These are phyloP conservation scores for Oconnorella tubifera DNA, from an alignment of 2,888 invertebrate genomes.

Conservation along the genomic window DNA sequence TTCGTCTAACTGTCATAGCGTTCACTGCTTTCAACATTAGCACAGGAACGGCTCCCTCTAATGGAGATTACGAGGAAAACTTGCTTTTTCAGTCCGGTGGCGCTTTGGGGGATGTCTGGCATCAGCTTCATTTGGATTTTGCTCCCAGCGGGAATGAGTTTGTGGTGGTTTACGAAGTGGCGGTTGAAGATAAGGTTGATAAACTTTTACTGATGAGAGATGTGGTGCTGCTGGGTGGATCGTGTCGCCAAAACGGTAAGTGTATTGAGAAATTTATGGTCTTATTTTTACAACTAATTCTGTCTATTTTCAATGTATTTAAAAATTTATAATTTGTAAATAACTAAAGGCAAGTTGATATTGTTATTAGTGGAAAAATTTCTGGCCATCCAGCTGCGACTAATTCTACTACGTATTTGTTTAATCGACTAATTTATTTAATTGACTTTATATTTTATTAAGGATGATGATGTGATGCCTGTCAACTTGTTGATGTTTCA, in stretches of 20 bases:
- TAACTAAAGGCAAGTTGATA: too few relatives aligned
- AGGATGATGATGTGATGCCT: too few relatives aligned
- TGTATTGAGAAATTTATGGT: too few relatives aligned
- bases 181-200: not conserved
- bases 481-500: too few relatives aligned
- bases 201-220: slow-evolving; percentile 1
- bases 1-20: slow-evolving; percentile 11
- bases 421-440: too few relatives aligned
- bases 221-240: slow-evolving; percentile 3
- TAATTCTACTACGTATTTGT: too few relatives aligned
- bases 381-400: too few relatives aligned
- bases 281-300: too few relatives aligned
- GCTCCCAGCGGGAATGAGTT: not conserved
- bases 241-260: slow-evolving; percentile 2
- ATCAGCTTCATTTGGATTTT: slow-evolving; percentile 7
- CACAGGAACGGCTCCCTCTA: not conserved
- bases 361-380: too few relatives aligned
- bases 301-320: too few relatives aligned
- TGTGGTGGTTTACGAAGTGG: slow-evolving; percentile 5
- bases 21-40: slow-evolving; percentile 15
- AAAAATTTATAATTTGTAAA: too few relatives aligned
- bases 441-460: too few relatives aligned
- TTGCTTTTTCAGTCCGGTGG: slow-evolving; percentile 9
- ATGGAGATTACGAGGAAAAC: slow-evolving; percentile 7
- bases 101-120: slow-evolving; percentile 19